These are phyloP conservation scores for Matsumyia berberina DNA, from an alignment of 2,888 invertebrate species.

Conservation along the genomic window DNA sequence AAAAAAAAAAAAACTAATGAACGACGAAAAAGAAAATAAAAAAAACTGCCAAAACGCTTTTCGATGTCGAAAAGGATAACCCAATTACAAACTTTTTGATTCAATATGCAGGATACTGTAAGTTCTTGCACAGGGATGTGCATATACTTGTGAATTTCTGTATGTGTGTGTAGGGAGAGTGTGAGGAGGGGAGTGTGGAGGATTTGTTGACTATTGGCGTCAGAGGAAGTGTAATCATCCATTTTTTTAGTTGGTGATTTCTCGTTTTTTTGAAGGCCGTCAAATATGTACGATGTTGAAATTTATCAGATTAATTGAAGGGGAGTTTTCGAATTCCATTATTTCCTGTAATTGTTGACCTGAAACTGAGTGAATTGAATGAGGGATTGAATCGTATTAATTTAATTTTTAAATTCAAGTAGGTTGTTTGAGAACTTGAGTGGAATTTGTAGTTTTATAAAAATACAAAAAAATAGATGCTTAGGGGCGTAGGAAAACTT, in stretches of 20 bases:
- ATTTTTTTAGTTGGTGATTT: conserved; percentile 26
- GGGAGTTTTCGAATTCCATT: conserved; percentile 47
- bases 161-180: conserved; percentile 27
- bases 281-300: conserved; percentile 58
- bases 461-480: too few species aligned
- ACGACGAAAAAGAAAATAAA: conserved; percentile 11
- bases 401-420: too few species aligned
- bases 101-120: conserved; percentile 74
- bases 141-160: conserved; percentile 14
- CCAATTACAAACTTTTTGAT: conserved; percentile 76
- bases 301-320: conserved; percentile 58
- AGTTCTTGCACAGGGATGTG: conserved; percentile 65
- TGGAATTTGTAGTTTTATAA: too few species aligned
- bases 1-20: not conserved
- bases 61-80: conserved; percentile 76
- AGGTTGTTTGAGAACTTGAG: too few species aligned
- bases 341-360: conserved; percentile 32
- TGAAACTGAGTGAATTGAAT: not conserved
- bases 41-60: conserved; percentile 68
- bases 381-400: not conserved
- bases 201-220: conserved; percentile 67
- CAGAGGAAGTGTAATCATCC: conserved; percentile 49
- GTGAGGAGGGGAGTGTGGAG: conserved; percentile 31
- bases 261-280: conserved; percentile 47
- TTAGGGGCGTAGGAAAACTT: too few species aligned